phyloP scores from a whole-genome alignment of 2,113 vertebrate genomes.

The Chionis minor region DNA sequence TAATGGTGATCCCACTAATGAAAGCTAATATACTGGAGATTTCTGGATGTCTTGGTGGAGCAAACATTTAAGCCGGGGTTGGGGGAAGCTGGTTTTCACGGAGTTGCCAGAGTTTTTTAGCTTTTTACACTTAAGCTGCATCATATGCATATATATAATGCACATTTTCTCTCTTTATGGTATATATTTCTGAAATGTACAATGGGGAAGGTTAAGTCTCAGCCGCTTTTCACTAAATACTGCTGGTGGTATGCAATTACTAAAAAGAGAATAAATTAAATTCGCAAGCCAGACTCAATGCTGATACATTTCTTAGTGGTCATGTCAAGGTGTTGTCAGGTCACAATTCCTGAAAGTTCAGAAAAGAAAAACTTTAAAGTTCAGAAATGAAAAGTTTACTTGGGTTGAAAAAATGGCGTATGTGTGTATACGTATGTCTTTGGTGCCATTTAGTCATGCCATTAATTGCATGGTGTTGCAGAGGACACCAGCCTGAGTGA shows the following conservation, averaged over 20 bases:
- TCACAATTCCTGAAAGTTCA: background rate
- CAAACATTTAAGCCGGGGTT: background rate
- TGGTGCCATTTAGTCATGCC: background rate
- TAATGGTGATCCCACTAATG: background rate
- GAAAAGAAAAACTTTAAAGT: background rate
- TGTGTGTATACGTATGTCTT: background rate
- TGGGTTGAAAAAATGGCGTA: background rate
- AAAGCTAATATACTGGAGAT: background rate
- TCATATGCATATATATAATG: background rate
- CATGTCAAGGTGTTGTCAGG: background rate
- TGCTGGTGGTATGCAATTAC: background rate
- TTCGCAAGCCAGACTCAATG: background rate
- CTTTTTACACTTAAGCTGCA: background rate
- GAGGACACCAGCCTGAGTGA: background rate
- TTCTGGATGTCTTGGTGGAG: background rate
- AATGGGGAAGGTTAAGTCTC: background rate
- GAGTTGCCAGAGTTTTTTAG: background rate
- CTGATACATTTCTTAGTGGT: background rate
- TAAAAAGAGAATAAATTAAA: background rate
- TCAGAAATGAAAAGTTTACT: background rate
- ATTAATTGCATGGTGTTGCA: background rate
- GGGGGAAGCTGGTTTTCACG: background rate
- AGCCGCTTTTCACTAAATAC: background rate
- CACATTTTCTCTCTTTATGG: background rate
- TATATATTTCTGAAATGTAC: background rate